These are phyloP conservation scores for Diadema setosum DNA, from an alignment of 35 echinoderm and acorn worm genomes.

Conservation along the genomic window DNA sequence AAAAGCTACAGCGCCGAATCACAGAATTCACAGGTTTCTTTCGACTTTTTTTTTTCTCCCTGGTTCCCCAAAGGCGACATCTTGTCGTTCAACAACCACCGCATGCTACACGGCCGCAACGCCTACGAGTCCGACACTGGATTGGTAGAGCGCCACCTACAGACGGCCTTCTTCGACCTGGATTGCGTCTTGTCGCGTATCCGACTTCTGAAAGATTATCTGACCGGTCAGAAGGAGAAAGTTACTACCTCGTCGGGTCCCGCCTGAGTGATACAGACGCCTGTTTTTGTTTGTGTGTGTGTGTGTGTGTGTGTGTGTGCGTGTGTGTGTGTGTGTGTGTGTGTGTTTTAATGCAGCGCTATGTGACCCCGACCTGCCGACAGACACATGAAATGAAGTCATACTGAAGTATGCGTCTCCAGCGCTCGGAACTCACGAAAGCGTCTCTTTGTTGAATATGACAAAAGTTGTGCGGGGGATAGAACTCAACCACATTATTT, in stretches of 20 bases:
- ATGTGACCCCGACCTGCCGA: too few relatives aligned
- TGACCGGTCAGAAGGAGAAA: not conserved
- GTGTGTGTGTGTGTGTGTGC: not conserved
- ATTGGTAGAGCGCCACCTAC: not conserved
- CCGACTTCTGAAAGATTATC: not conserved
- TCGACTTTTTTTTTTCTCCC: not conserved
- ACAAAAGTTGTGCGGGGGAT: too few relatives aligned
- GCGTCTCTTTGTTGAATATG: too few relatives aligned
- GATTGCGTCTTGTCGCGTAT: not conserved
- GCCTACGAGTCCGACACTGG: not conserved
- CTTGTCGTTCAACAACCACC: conserved; percentile 2
- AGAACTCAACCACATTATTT: too few relatives aligned
- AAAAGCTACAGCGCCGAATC: not conserved
- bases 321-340: not conserved
- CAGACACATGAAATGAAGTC: too few relatives aligned
- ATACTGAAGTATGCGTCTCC: too few relatives aligned
- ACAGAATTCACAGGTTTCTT: not conserved
- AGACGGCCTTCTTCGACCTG: not conserved
- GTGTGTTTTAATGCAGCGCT: not conserved
- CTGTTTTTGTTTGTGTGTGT: not conserved
- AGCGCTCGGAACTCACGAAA: too few relatives aligned
- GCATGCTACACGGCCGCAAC: conserved; percentile 8
- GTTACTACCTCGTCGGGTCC: not conserved
- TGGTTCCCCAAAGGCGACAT: not conserved
- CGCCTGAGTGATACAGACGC: not conserved